phyloP scores from a whole-genome alignment of 2,888 invertebrate species.

The Drosophila quinaria region DNA sequence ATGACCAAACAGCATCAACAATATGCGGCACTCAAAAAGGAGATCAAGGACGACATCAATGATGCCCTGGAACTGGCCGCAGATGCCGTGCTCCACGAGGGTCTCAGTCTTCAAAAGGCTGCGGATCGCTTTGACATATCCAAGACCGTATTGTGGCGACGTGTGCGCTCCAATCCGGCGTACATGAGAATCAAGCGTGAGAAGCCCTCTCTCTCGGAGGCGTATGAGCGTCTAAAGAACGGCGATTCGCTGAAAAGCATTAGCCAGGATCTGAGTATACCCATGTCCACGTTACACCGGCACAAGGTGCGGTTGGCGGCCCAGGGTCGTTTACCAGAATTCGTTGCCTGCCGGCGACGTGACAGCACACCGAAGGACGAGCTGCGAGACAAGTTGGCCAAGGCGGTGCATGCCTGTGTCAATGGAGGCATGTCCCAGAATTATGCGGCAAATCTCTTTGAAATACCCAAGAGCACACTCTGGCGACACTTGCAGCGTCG shows the following conservation, averaged over 20 bases:
- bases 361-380: conserved; percentile 84
- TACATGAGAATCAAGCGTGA: conserved; percentile 84
- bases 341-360: conserved; percentile 83
- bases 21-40: conserved; percentile 59
- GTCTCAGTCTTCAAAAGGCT: conserved; percentile 84
- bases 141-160: conserved; percentile 85
- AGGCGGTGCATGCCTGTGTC: conserved; percentile 84
- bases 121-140: conserved; percentile 84
- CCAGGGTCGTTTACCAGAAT: conserved; percentile 84
- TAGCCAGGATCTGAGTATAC: conserved; percentile 84
- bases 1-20: conserved; percentile 52
- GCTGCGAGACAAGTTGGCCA: conserved; percentile 82
- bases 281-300: conserved; percentile 85
- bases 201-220: conserved; percentile 82
- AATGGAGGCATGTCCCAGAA: conserved; percentile 85
- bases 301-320: conserved; percentile 84
- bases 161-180: conserved; percentile 83
- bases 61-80: conserved; percentile 83
- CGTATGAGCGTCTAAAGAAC: conserved; percentile 83
- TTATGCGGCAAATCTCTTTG: conserved; percentile 85
- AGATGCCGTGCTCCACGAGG: conserved; percentile 83
- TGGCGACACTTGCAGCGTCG: conserved; percentile 85
- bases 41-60: conserved; percentile 66
- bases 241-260: conserved; percentile 85
- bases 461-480: conserved; percentile 85